Conservation (phyloP, 2,113 vertebrate genomes). For the Forbesichthys agassizii region DNA sequence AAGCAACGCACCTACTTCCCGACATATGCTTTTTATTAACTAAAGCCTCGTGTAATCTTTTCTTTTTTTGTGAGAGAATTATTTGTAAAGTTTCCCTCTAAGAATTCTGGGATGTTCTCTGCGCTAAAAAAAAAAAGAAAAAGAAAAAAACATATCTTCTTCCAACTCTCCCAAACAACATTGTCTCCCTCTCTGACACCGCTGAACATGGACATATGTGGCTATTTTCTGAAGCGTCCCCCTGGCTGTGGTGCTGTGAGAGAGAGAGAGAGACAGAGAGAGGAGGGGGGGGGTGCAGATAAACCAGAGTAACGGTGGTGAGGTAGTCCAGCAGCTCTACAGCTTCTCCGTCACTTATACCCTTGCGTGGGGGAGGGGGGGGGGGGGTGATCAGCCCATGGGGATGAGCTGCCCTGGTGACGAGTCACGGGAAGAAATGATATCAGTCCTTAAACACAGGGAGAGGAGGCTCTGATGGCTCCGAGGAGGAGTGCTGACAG, state of each 20-base stretch:
- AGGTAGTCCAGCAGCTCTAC: conserved; percentile 40
- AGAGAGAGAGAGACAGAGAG: conserved; percentile 15
- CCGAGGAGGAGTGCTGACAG: conserved; percentile 59
- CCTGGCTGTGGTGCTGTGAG: conserved; percentile 46
- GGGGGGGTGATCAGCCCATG: background rate
- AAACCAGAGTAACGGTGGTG: conserved; percentile 17
- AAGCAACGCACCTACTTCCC: conserved; percentile 2
- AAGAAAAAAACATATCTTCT: no score
- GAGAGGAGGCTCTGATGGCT: conserved; percentile 53
- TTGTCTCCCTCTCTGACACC: conserved; percentile 5
- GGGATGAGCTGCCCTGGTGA: conserved; percentile 39
- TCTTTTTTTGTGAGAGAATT: background rate
- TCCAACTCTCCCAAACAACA: background rate
- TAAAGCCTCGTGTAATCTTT: conserved; percentile 15
- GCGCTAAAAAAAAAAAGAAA: background rate
- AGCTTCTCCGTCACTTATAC: conserved; percentile 59
- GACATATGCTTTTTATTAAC: conserved; percentile 6
- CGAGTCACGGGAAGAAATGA: conserved; percentile 50
- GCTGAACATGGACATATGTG: conserved; percentile 8
- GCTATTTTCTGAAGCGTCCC: conserved; percentile 60
- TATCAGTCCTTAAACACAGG: conserved; percentile 61
- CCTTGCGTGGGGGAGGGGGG: conserved; percentile 22
- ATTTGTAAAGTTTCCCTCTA: no score
- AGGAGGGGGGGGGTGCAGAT: conserved; percentile 33
- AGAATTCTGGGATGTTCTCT: background rate